These are phyloP conservation scores for Drosophila lacicola DNA, from an alignment of 2,888 invertebrate genomes.

Conservation along the genomic window DNA sequence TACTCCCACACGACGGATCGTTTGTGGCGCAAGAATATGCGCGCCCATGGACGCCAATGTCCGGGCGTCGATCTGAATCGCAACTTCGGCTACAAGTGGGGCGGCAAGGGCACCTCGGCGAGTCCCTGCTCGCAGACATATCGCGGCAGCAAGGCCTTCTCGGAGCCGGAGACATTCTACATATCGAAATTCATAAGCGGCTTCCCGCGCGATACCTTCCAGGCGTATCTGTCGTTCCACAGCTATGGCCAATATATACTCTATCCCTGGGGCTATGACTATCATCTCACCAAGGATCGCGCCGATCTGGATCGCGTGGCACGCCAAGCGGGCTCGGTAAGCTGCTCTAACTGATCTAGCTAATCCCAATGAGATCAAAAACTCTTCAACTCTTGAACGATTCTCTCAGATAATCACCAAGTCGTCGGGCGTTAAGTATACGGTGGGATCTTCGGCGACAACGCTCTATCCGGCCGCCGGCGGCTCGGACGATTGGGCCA, in stretches of 20 bases:
- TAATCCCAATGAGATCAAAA: not conserved
- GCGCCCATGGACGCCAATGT: conserved; percentile 87
- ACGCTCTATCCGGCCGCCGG: conserved; percentile 92
- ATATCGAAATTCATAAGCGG: conserved; percentile 86
- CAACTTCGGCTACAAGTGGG: conserved; percentile 96
- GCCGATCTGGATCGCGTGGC: conserved; percentile 90
- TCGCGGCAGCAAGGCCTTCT: conserved; percentile 92
- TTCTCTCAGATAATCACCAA: conserved; percentile 81
- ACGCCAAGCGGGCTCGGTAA: conserved; percentile 89
- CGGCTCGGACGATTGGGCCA: conserved; percentile 96
- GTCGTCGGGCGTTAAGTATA: conserved; percentile 87
- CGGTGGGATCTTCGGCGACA: conserved; percentile 91
- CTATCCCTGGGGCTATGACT: conserved; percentile 94
- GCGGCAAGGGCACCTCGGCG: conserved; percentile 92
- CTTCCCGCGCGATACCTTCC: conserved; percentile 86
- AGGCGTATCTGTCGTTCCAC: conserved; percentile 92
- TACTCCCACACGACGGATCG: conserved; percentile 92
- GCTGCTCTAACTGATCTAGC: not conserved
- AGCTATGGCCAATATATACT: conserved; percentile 94
- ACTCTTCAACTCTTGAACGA: not conserved
- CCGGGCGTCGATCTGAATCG: conserved; percentile 93
- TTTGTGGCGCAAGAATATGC: conserved; percentile 92
- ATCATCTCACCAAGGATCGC: conserved; percentile 89
- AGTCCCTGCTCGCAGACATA: conserved; percentile 93
- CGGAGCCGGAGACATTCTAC: conserved; percentile 93